Percentiles rank a stretch among this genome's conserved stretches.
Evolutionary conservation across 2,888 invertebrate genomes (phyloP).

Genomic region (Zhengitettix transpicula): DNA sequence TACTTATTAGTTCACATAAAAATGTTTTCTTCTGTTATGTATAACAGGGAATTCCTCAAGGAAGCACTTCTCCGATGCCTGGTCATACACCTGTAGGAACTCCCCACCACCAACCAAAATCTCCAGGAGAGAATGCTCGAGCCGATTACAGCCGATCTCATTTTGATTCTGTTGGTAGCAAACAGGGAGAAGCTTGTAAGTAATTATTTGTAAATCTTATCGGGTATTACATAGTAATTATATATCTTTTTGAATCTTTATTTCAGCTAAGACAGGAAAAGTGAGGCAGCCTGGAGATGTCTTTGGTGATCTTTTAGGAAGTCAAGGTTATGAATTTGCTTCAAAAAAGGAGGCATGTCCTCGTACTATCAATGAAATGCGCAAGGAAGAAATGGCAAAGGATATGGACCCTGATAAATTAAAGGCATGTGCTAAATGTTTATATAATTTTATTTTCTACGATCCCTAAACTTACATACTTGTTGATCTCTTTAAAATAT

Average conservation of each 20-base stretch:
- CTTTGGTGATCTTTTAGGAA: constrained; percentile 81
- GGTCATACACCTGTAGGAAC: constrained; percentile 19
- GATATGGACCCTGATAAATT: constrained; percentile 87
- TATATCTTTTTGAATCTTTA: background rate
- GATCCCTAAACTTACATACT: background rate
- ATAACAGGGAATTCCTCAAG: constrained; percentile 5
- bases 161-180: constrained; percentile 37
- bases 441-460: background rate
- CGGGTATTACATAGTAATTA: background rate
- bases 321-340: constrained; percentile 73
- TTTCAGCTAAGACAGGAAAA: constrained; percentile 1
- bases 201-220: background rate
- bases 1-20: background rate
- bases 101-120: constrained; percentile 28
- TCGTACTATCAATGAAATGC: constrained; percentile 81
- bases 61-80: constrained; percentile 11
- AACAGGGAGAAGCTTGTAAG: constrained; percentile 4
- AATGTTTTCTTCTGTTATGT: background rate
- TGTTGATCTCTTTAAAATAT: background rate
- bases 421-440: constrained; percentile 34
- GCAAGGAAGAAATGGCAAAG: constrained; percentile 67
- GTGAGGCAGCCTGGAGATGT: constrained; percentile 38
- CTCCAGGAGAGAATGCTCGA: constrained; percentile 19
- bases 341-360: constrained; percentile 57
- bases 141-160: constrained; percentile 50